Conservation (phyloP, 2,113 vertebrate genomes). For the Siniperca knerii region DNA sequence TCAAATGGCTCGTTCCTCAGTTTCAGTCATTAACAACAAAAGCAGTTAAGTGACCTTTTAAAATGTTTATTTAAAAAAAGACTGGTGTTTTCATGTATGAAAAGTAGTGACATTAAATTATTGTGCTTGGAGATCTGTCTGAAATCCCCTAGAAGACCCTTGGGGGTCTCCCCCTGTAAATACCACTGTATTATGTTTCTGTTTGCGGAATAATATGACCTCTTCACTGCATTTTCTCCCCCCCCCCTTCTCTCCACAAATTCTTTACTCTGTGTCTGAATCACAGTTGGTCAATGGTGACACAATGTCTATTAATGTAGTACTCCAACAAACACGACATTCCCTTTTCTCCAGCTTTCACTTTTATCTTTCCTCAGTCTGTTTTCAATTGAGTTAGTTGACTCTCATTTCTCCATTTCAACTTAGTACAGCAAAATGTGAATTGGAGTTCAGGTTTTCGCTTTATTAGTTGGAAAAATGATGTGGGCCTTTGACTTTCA, state of each 20-base stretch:
- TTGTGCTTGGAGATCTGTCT: neutral
- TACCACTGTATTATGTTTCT: constrained; percentile 14
- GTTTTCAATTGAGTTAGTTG: neutral
- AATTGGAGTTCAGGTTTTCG: neutral
- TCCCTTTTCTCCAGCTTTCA: constrained; percentile 29
- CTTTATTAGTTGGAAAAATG: neutral
- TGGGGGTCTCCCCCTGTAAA: neutral
- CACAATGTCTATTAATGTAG: neutral
- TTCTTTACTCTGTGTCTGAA: constrained; percentile 24
- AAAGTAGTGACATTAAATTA: neutral
- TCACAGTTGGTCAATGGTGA: constrained; percentile 24
- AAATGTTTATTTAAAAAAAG: neutral
- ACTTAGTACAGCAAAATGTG: neutral
- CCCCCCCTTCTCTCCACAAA: neutral
- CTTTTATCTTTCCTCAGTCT: neutral
- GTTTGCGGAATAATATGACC: constrained; percentile 7
- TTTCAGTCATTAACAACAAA: constrained; percentile 27
- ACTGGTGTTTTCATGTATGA: neutral
- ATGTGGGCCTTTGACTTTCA: constrained; percentile 9
- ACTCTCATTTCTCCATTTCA: constrained; percentile 66
- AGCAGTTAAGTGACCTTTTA: neutral
- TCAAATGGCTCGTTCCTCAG: neutral
- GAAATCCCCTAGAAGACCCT: constrained; percentile 42
- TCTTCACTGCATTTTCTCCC: constrained; percentile 5
- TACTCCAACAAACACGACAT: neutral